These are phyloP conservation scores for Palythoa heliodiscus DNA, from an alignment of 92 coral and sea anemone genomes.

Conservation along the genomic window DNA sequence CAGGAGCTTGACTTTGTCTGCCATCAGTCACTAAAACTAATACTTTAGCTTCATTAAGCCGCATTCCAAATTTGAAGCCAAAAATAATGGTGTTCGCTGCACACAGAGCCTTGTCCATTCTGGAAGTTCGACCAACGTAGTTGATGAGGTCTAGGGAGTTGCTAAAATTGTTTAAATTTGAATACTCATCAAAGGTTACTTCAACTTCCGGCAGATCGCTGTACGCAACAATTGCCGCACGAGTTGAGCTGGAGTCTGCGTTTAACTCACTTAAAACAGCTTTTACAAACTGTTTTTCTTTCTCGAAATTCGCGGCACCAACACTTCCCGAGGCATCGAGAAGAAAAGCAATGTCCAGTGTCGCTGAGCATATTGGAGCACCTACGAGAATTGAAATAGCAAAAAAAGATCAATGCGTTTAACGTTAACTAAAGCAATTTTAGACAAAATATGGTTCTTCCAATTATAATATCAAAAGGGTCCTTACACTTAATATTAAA, in stretches of 20 bases:
- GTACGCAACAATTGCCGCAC: constrained; percentile 41
- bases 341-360: constrained; percentile 64
- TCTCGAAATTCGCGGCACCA: constrained; percentile 33
- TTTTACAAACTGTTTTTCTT: constrained; percentile 40
- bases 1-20: constrained; percentile 62
- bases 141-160: constrained; percentile 52
- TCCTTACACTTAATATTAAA: no score
- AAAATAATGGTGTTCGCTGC: constrained; percentile 62
- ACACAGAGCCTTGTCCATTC: constrained; percentile 67
- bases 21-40: constrained; percentile 81
- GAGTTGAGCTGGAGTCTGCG: not conserved
- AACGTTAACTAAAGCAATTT: not conserved
- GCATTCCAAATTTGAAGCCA: constrained; percentile 56
- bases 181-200: constrained; percentile 37
- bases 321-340: constrained; percentile 63
- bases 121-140: constrained; percentile 66
- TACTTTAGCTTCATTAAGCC: constrained; percentile 67
- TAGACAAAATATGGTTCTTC: not conserved
- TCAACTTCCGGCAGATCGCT: constrained; percentile 38
- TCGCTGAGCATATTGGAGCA: not conserved
- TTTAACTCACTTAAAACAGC: constrained; percentile 16
- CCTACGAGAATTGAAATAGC: constrained; percentile 11
- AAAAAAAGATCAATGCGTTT: not conserved
- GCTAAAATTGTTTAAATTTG: constrained; percentile 2
- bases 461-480: no score